These are phyloP conservation scores for Acromyrmex echinatior DNA, from an alignment of 1,140 invertebrate species.

Conservation along the genomic window DNA sequence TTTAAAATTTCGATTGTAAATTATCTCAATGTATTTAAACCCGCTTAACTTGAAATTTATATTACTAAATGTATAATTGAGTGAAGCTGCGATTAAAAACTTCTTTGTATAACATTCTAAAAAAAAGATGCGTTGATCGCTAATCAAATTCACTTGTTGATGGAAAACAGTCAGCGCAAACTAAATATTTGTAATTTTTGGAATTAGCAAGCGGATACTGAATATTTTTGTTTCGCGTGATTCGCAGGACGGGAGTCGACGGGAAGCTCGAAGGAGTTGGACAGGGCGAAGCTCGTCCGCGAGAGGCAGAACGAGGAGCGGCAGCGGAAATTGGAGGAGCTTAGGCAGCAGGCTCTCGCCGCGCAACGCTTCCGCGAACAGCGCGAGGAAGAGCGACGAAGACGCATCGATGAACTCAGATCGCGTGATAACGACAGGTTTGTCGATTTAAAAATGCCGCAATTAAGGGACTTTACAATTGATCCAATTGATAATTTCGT, in stretches of 20 bases:
- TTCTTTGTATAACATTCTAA: not conserved
- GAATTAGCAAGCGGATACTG: conserved; percentile 25
- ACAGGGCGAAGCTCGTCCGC: conserved; percentile 88
- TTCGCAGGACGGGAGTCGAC: conserved; percentile 83
- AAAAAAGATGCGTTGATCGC: not conserved
- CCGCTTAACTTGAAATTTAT: not conserved
- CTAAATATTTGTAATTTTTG: conserved; percentile 3
- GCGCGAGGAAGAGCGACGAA: conserved; percentile 93
- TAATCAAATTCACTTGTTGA: not conserved
- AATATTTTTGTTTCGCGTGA: conserved; percentile 43
- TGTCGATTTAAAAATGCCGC: not conserved
- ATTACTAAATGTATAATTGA: conserved; percentile 1
- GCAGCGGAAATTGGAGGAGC: conserved; percentile 94
- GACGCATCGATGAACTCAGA: conserved; percentile 93
- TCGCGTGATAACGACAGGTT: conserved; percentile 91
- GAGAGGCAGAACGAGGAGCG: conserved; percentile 95
- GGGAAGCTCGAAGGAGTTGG: conserved; percentile 83
- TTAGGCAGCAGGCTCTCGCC: conserved; percentile 94
- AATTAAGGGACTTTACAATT: not conserved
- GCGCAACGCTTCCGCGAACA: conserved; percentile 95
- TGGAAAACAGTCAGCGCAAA: not conserved
- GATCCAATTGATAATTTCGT: not conserved
- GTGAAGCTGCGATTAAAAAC: not conserved
- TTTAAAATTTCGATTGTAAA: conserved; percentile 2
- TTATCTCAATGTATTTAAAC: not conserved